Evolutionary conservation across 2,113 vertebrate species (phyloP), one percentile per base, ranked within the genome.

Genomic region (Eubucco bourcierii): DNA sequence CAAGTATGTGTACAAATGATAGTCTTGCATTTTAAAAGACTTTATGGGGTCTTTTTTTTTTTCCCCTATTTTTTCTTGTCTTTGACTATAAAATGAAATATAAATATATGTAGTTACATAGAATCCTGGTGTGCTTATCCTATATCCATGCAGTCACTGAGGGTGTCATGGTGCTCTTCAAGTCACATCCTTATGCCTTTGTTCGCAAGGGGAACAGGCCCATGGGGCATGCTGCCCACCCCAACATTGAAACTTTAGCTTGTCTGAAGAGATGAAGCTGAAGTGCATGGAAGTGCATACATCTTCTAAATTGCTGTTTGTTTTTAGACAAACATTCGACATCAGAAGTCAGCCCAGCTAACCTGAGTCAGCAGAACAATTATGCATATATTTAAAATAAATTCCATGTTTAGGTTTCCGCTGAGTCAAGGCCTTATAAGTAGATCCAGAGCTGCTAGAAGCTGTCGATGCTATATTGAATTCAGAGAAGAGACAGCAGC

Each of bases 341-440:
- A 90, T 75, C 80, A 94, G 71, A 93, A 82, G 46, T 89, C 79
- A 85, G 47, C 52, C 52, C 72, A 80, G 52, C 59, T 88, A 76
- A 70, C 60, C 71, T 64, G n/a, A 92, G 52, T 93, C 92, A 92
- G 80, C 89, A 92, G 81, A 90, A 63, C 82, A 84, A 73, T 88
- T 89, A 89, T 52, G 52, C 11, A 10, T 67, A 50, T 76, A 46
- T 70, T 90, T 90, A 68, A 88, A 85, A 88, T 64, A 86, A 90
- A 95, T 87, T 39, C 67, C 56, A 3, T 85, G 61, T 80, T 83
- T 74, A 74, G 67, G 20, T 72, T 91, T 95, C 65, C 84, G 94
- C 87, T 94, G 85, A 85, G 74, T 88, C 89, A 80, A 60, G 50
- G 53, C 56, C 41, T 93, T 44, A 0, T 70, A 61, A 71, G 70